A percentile compares a stretch with the other conserved stretches of the same genome.
Evolutionary conservation across 2,113 vertebrate genomes (phyloP).

Genomic region (Forbesichthys papilliferus): DNA sequence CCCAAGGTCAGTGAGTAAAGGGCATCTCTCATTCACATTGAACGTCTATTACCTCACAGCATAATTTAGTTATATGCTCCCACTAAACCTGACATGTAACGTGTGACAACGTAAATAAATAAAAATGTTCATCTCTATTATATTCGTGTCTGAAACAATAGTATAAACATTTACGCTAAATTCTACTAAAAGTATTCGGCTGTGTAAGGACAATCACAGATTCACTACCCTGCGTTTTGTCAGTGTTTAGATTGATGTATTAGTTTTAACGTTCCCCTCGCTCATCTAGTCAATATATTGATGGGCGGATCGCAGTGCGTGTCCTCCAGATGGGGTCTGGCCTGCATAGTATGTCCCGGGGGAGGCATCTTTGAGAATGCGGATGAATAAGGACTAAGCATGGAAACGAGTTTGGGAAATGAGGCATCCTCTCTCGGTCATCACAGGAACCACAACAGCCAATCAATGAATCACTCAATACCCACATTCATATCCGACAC

Average conservation of each 20-base stretch:
- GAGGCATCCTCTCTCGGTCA: slow-evolving; percentile 49
- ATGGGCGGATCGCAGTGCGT: slow-evolving; percentile 17
- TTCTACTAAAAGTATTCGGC: neutral
- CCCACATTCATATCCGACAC: slow-evolving; percentile 5
- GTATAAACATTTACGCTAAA: no score
- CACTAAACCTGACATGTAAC: no score
- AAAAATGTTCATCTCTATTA: no score
- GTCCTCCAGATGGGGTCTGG: slow-evolving; percentile 53
- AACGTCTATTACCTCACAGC: slow-evolving; percentile 31
- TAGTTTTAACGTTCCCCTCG: slow-evolving; percentile 38
- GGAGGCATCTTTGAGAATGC: slow-evolving; percentile 11
- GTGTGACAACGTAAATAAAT: no score
- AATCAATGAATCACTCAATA: slow-evolving; percentile 48
- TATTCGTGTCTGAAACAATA: no score
- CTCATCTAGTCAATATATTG: slow-evolving; percentile 50
- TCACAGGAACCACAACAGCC: slow-evolving; percentile 3
- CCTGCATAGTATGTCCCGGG: slow-evolving; percentile 4
- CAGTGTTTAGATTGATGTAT: slow-evolving; percentile 31
- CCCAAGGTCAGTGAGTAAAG: slow-evolving; percentile 54
- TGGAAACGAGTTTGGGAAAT: slow-evolving; percentile 25
- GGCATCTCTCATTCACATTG: slow-evolving; percentile 34
- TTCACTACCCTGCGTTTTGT: slow-evolving; percentile 52
- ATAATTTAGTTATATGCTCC: neutral
- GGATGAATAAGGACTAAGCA: slow-evolving; percentile 15
- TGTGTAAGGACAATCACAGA: slow-evolving; percentile 17